A percentile compares a stretch with the other conserved stretches of the same genome.
These are phyloP conservation scores for Lasiurus borealis DNA, from an alignment of 2,113 vertebrate genomes.

Conservation along the genomic window DNA sequence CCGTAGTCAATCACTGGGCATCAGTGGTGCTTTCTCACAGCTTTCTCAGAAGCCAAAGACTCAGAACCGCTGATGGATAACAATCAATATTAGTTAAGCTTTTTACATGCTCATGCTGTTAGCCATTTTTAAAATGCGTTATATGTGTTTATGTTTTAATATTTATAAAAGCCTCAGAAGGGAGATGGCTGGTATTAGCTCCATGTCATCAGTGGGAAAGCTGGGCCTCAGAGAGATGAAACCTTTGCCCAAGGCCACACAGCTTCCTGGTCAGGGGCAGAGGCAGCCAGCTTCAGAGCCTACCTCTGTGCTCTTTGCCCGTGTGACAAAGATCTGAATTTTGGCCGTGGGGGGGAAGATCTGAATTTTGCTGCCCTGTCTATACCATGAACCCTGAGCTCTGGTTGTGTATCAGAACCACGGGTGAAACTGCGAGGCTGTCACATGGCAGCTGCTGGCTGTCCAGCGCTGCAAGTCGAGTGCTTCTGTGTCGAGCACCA, in stretches of 20 bases:
- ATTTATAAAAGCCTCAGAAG: not conserved
- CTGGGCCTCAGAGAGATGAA: not conserved
- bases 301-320: accelerated
- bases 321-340: no score
- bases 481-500: not conserved
- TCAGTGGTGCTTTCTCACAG: no score
- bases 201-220: not conserved
- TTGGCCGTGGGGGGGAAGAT: not conserved
- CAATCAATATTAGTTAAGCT: not conserved
- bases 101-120: not conserved
- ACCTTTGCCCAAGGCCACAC: not conserved
- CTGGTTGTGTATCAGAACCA: not conserved
- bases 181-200: not conserved
- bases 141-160: not conserved
- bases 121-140: not conserved
- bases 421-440: not conserved
- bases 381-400: not conserved
- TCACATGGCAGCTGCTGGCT: no score
- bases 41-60: not conserved
- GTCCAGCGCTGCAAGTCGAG: not conserved
- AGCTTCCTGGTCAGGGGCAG: not conserved
- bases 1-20: no score
- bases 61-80: not conserved
- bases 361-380: not conserved
- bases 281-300: not conserved